Evolutionary conservation across 2,113 vertebrate genomes (phyloP), one percentile per base, ranked within the genome.

Genomic region (Caranx ignobilis): DNA sequence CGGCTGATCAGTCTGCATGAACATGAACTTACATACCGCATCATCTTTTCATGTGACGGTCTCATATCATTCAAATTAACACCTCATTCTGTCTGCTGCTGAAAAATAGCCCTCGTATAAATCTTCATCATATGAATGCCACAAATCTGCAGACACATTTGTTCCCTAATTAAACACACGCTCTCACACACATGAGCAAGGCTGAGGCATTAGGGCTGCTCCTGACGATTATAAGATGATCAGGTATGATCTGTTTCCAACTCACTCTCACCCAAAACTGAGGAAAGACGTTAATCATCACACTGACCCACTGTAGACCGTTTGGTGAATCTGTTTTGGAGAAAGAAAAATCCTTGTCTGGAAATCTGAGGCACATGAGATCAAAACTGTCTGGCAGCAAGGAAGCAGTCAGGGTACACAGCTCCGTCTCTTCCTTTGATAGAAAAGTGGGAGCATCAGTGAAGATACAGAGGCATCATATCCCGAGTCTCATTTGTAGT

Each of bases 321-420:
- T 47, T 48, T 48, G 47, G 47, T 48, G 47, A 18, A 48, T 48
- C 1, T 21, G 2, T 3, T 19, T 52, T 21, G 50, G 6, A 50
- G 8, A 47, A 3, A 47, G 13, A 47, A 47, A 47, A 47, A 15
- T 1, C 10, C 12, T 52, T 32, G 26, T 7, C 26, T 31, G 13
- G 45, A 39, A 52, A 66, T 69, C 1, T 32, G 43, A 73, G 64
- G 57, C 19, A 37, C 16, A 31, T 74, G 31, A 37, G 10, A 1
- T 32, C 57, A 48, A 71, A 76, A 61, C 35, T 3, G 26, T 55
- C 18, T 15, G 34, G 18, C 48, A 34, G 61, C 56, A 37, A 81
- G 60, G 52, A 59, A 34, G 65, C 52, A 68, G 72, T 76, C 78
- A 72, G 70, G 54, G 54, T 61, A 43, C 32, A 55, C 47, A 57